These are phyloP conservation scores for Dendronephthya gigantea DNA, from an alignment of 64 coral and sea anemone genomes.

Conservation along the genomic window DNA sequence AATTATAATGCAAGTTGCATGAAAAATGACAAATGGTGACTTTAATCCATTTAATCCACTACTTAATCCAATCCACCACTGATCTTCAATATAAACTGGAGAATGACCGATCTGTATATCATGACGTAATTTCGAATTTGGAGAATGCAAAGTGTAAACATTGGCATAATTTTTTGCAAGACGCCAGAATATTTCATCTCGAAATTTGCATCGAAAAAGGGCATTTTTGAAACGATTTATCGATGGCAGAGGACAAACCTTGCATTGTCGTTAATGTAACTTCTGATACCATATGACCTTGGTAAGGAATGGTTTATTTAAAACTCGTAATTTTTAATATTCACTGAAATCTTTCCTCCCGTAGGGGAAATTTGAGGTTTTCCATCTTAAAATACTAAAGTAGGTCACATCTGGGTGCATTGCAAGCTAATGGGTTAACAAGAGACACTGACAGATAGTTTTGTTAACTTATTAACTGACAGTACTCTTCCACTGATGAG, in stretches of 20 bases:
- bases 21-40: no score
- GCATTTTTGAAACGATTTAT: not conserved
- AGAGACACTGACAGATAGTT: no score
- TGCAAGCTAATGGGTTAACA: no score
- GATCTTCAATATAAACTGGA: no score
- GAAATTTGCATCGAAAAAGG: not conserved
- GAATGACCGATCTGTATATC: no score
- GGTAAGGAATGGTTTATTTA: constrained; percentile 35
- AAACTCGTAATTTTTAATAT: not conserved
- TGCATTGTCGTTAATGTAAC: constrained; percentile 35
- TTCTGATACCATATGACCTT: constrained; percentile 58
- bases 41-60: no score
- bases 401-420: no score
- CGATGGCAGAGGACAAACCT: constrained; percentile 42
- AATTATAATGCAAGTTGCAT: no score
- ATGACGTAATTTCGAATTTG: not conserved
- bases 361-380: not conserved
- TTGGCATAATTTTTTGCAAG: not conserved
- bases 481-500: no score
- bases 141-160: not conserved
- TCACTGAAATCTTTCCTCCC: not conserved
- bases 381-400: constrained; percentile 20
- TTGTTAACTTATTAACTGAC: no score
- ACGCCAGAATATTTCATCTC: not conserved
- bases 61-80: no score